Evolutionary conservation across 2,888 invertebrate genomes (phyloP), one percentile per base, ranked within the genome.

Genomic region (Melitaea athalia): DNA sequence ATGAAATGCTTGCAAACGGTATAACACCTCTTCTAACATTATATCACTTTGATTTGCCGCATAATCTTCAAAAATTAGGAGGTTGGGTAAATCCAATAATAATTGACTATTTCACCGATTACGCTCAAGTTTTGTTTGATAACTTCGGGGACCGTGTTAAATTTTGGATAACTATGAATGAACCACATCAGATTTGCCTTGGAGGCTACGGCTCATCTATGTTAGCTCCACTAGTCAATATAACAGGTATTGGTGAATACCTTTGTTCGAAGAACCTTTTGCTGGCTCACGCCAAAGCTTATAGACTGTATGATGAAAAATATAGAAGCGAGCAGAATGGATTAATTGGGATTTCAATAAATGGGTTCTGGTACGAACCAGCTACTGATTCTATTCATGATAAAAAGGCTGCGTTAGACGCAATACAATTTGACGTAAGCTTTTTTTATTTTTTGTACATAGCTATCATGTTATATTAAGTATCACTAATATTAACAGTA

Each of bases 91-190:
- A 94, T 74, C 85, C 91, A 0, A 59, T 86, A 0, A 79, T 93
- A 4, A 83, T 83, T 0, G 81, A 90, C 33, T 93, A 93, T 87
- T 94, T 93, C 72, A 86, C 85, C 67, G 89, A 92, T 45, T 94
- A 93, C 72, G 91, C 93, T 0, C 82, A 86, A 10, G 80, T 92
- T 12, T 74, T 93, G 6, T 94, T 87, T 68, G 76, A 82, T 4
- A 78, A 85, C 10, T 94, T 91, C 72, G 94, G 94, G 0, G 92
- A 93, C 72, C 82, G 93, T 64, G 93, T 93, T 0, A 93, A 94
- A 76, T 82, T 85, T 14, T 95, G 95, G 95, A 88, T 94, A 0
- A 95, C 95, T 0, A 85, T 94, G 59, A 95, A 95, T 76, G 95
- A 95, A 75, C 94, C 94, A 0, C 88, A 86, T 67, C 85, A 88